Percentiles rank a stretch among this genome's conserved stretches.
These are phyloP conservation scores for Parnassius orleans DNA, from an alignment of 2,888 invertebrate species.

Conservation along the genomic window DNA sequence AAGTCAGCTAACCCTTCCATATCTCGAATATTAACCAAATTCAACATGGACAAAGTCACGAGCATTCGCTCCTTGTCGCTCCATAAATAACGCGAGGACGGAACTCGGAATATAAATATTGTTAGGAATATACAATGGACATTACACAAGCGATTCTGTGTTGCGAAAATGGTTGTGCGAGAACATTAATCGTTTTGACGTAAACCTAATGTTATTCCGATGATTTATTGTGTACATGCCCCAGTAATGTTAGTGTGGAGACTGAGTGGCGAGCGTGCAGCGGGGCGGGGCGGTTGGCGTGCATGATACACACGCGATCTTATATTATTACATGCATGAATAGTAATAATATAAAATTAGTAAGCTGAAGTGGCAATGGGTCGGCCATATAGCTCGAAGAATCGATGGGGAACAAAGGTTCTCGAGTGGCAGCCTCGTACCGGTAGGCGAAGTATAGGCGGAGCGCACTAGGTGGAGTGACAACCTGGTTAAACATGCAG, in stretches of 20 bases:
- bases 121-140: constrained; percentile 23
- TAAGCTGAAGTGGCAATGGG: too few relatives aligned
- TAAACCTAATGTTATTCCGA: constrained; percentile 23
- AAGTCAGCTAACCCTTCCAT: background rate
- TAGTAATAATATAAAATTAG: too few relatives aligned
- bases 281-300: too few relatives aligned
- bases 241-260: constrained; percentile 14
- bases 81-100: constrained; percentile 18
- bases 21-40: constrained; percentile 1
- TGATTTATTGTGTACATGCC: constrained; percentile 18
- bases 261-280: too few relatives aligned
- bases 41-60: background rate
- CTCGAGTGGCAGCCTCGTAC: too few relatives aligned
- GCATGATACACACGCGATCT: constrained; percentile 4
- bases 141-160: constrained; percentile 18
- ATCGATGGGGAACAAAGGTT: too few relatives aligned
- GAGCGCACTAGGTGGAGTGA: too few relatives aligned
- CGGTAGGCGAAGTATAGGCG: too few relatives aligned
- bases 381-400: too few relatives aligned
- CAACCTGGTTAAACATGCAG: too few relatives aligned
- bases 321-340: too few relatives aligned
- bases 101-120: constrained; percentile 25
- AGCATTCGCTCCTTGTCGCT: constrained; percentile 1
- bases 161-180: constrained; percentile 15
- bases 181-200: constrained; percentile 28